Conservation (phyloP, 92 coral and sea anemone genomes). For the Palythoa caribaeorum region DNA sequence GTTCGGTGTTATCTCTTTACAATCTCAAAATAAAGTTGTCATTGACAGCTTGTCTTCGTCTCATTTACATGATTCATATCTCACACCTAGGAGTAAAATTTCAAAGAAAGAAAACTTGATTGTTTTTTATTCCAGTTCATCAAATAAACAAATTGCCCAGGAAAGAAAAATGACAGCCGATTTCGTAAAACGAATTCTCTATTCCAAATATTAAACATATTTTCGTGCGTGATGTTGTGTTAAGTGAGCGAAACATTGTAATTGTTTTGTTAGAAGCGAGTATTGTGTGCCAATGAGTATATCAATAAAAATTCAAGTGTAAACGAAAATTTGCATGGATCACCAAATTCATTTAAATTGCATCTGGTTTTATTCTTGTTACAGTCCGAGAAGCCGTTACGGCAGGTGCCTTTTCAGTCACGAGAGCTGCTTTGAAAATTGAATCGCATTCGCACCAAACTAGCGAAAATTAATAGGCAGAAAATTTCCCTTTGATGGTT, state of each 20-base stretch:
- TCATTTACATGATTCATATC: constrained; percentile 36
- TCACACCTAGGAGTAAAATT: constrained; percentile 1
- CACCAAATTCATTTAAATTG: constrained; percentile 22
- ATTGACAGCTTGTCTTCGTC: constrained; percentile 32
- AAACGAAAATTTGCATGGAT: constrained; percentile 8
- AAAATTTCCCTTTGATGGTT: background rate
- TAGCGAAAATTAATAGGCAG: background rate
- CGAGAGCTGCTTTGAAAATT: background rate
- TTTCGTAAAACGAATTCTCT: background rate
- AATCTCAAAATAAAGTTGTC: constrained; percentile 30
- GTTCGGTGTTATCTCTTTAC: background rate
- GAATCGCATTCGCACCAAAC: background rate
- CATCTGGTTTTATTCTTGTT: constrained; percentile 3
- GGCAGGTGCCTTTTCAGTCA: background rate
- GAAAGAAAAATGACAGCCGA: background rate
- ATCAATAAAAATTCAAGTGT: constrained; percentile 11
- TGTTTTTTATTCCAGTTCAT: background rate
- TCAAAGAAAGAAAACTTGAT: constrained; percentile 6
- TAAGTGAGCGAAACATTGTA: constrained; percentile 4
- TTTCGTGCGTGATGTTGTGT: constrained; percentile 7
- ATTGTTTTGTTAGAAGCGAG: constrained; percentile 10
- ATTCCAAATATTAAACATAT: background rate
- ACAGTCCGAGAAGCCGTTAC: background rate
- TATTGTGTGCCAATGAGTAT: background rate
- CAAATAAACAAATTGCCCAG: background rate